These are phyloP conservation scores for Oophaga sylvatica DNA, from an alignment of 2,797 vertebrate species.

Conservation along the genomic window DNA sequence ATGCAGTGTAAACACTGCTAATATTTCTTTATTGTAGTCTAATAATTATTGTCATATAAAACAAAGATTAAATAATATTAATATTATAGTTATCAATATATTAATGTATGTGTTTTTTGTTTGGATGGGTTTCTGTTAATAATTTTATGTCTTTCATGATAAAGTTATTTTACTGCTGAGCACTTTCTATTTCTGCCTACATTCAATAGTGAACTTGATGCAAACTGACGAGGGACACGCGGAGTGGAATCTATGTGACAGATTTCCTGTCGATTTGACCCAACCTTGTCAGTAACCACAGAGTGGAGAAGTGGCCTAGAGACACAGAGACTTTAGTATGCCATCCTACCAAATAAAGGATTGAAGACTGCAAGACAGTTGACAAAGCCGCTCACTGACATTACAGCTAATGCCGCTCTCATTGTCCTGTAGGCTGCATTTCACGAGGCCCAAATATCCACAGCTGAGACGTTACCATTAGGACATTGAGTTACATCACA, in stretches of 20 bases:
- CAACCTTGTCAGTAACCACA: slow-evolving; percentile 25
- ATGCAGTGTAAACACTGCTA: too few relatives aligned
- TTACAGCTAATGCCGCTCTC: background rate
- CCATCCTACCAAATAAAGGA: background rate
- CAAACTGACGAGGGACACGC: slow-evolving; percentile 20
- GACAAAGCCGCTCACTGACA: background rate
- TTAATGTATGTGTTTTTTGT: background rate
- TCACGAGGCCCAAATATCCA: background rate
- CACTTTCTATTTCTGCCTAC: slow-evolving; percentile 1
- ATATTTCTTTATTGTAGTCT: too few relatives aligned
- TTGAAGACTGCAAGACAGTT: background rate
- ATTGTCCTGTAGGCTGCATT: background rate
- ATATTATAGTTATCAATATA: too few relatives aligned
- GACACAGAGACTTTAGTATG: slow-evolving; percentile 16
- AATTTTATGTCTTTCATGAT: background rate
- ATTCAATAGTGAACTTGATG: slow-evolving; percentile 21
- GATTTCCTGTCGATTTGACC: slow-evolving; percentile 44
- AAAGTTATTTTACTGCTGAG: slow-evolving; percentile 14
- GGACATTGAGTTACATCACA: background rate
- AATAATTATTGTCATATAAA: too few relatives aligned
- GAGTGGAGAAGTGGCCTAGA: slow-evolving; percentile 21
- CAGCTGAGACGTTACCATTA: background rate
- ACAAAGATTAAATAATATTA: too few relatives aligned
- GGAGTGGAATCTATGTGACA: slow-evolving; percentile 32
- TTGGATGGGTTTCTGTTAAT: background rate